Evolutionary conservation across 1,140 invertebrate genomes (phyloP).

Genomic region (Aphelinus atriplicis): DNA sequence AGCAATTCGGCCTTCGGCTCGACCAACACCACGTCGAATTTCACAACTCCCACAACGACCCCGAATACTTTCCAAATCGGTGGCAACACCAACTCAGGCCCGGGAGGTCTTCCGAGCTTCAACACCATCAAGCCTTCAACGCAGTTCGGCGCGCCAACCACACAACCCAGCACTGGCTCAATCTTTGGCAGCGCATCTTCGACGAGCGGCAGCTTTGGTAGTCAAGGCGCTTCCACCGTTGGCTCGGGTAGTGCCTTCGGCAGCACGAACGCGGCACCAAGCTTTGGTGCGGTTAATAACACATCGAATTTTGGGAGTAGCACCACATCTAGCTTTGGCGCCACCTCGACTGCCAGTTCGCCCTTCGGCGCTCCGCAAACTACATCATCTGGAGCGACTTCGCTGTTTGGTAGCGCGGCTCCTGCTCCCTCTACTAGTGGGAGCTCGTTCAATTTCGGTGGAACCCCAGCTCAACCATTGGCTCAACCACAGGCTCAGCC

Average conservation of each 20-base stretch:
- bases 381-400: background rate
- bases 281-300: background rate
- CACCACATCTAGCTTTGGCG: constrained; percentile 26
- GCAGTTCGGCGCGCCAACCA: constrained; percentile 36
- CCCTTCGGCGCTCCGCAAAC: background rate
- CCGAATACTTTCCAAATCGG: constrained; percentile 18
- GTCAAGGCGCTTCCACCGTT: background rate
- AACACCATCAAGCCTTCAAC: constrained; percentile 36
- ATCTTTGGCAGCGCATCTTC: constrained; percentile 27
- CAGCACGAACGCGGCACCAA: no score
- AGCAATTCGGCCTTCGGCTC: background rate
- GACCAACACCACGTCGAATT: constrained; percentile 36
- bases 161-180: constrained; percentile 9
- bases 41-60: background rate
- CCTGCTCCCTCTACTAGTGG: background rate
- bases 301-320: background rate
- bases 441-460: constrained; percentile 43
- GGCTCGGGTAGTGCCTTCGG: background rate
- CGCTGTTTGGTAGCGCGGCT: constrained; percentile 2
- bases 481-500: constrained; percentile 27
- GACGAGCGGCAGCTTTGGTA: background rate
- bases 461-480: constrained; percentile 15
- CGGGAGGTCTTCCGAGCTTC: constrained; percentile 1
- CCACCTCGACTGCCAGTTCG: constrained; percentile 5
- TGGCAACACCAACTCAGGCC: background rate